phyloP scores from a whole-genome alignment of 1,140 invertebrate species.

The Drosophila setifemur region DNA sequence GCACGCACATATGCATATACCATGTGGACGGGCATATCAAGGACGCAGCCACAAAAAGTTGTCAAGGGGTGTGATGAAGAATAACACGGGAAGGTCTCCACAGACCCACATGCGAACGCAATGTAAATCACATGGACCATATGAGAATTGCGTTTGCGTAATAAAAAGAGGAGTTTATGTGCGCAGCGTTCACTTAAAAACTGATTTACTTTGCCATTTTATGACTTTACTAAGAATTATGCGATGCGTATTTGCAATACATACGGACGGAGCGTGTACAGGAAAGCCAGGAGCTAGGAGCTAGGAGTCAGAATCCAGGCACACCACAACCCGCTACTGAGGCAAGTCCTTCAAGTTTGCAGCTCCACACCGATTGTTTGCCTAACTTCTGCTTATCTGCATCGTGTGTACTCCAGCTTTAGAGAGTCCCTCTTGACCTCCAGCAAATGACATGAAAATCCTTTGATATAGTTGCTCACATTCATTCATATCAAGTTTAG shows the following conservation, averaged over 20 bases:
- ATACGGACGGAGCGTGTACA: conserved; percentile 16
- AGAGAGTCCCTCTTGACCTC: conserved; percentile 53
- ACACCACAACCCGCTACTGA: too few relatives aligned
- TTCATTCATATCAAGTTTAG: conserved; percentile 60
- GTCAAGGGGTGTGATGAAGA: not conserved
- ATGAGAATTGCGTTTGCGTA: conserved; percentile 68
- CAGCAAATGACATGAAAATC: conserved; percentile 68
- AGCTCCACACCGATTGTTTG: not conserved
- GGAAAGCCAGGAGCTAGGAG: conserved; percentile 3
- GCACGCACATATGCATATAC: conserved; percentile 1
- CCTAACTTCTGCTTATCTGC: conserved; percentile 5
- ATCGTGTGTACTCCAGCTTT: not conserved
- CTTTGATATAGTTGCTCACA: conserved; percentile 60
- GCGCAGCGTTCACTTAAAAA: conserved; percentile 47
- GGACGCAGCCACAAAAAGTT: conserved; percentile 16
- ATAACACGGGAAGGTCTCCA: conserved; percentile 1
- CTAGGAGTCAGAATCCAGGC: too few relatives aligned
- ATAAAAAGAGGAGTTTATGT: conserved; percentile 66
- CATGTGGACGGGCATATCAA: too few relatives aligned
- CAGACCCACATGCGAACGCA: conserved; percentile 10
- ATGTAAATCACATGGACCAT: conserved; percentile 58
- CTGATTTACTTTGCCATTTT: conserved; percentile 73
- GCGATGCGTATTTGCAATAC: conserved; percentile 62
- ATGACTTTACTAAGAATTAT: conserved; percentile 73
- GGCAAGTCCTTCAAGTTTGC: conserved; percentile 29